Evolutionary conservation across 2,888 invertebrate genomes (phyloP), one percentile per base, ranked within the genome.

Genomic region (Leptinotarsa haldemani): DNA sequence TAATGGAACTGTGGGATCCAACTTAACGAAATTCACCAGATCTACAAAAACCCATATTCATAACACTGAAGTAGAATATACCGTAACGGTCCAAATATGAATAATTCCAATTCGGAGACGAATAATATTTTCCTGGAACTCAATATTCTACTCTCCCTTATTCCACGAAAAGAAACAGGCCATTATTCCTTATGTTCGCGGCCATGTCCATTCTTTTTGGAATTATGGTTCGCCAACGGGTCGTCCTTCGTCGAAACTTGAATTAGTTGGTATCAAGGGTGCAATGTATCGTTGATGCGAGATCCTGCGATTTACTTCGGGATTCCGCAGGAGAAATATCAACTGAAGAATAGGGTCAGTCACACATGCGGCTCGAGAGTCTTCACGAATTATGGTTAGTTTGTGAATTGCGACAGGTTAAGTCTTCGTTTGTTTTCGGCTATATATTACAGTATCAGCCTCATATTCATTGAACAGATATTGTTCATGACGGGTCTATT

Each of bases 201-300:
- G 18, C 52, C 12, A 3, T 7, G 18, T 18, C 22, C 22, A 56
- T 56, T 56, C 22, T 56, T 56, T 56, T 13, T 20, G 18, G 22
- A 20, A 56, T 56, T 22, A 56, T 56, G 20, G 56, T 22, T 22
- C 20, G 56, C 56, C 56, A 22, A 56, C 56, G 56, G 18, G 56
- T 56, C 13, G 22, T 22, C 22, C 56, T 22, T 56, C 56, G 56
- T 56, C 56, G 22, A 56, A 56, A 56, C 56, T 56, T 56, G 56
- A 56, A 56, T 56, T 56, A 25, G 56, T 56, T 56, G 25, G 56
- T 56, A 56, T 56, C 56, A 22, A 56, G 56, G 56, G 56, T 56
- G 56, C 56, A 20, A 22, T 56, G 56, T 4, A 25, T 56, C 56
- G 56, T 18, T 4, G 56, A 56, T 56, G 56, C 22, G 56, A 56